Conservation (phyloP, 1,140 invertebrate genomes). For the Laupala kohalensis region DNA sequence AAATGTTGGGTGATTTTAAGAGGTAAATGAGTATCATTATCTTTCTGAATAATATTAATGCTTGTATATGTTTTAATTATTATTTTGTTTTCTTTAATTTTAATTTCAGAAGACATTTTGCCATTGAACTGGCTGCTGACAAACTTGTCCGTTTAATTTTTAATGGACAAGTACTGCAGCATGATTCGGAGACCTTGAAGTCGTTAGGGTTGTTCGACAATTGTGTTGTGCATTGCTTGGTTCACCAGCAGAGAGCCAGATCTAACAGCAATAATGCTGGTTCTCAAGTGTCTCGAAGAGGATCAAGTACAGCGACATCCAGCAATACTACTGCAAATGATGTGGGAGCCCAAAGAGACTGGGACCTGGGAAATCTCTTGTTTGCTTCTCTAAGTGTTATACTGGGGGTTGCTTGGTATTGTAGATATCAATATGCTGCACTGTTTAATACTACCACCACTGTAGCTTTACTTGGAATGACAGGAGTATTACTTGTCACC, state of each 20-base stretch:
- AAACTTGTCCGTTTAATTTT: constrained; percentile 74
- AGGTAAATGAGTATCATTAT: constrained; percentile 50
- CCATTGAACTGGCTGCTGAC: constrained; percentile 55
- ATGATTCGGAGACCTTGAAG: constrained; percentile 59
- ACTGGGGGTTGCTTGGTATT: constrained; percentile 43
- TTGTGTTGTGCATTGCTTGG: constrained; percentile 76
- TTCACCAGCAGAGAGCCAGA: constrained; percentile 40
- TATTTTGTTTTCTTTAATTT: constrained; percentile 8
- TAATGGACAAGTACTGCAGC: constrained; percentile 69
- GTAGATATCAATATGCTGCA: constrained; percentile 43
- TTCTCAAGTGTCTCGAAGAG: neutral
- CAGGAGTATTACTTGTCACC: constrained; percentile 41
- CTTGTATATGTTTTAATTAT: too few species aligned
- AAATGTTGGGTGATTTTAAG: constrained; percentile 75
- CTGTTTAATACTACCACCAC: constrained; percentile 49
- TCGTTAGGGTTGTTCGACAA: constrained; percentile 69
- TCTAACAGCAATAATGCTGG: constrained; percentile 11
- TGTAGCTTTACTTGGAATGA: constrained; percentile 40
- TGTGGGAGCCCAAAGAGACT: constrained; percentile 18
- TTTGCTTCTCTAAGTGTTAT: constrained; percentile 37
- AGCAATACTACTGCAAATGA: constrained; percentile 6
- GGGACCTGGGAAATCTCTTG: constrained; percentile 27
- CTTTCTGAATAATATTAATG: too few species aligned
- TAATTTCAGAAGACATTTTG: constrained; percentile 60
- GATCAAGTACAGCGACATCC: neutral